Evolutionary conservation across 1,140 invertebrate genomes (phyloP).

Genomic region (Hesperophylax magnus): DNA sequence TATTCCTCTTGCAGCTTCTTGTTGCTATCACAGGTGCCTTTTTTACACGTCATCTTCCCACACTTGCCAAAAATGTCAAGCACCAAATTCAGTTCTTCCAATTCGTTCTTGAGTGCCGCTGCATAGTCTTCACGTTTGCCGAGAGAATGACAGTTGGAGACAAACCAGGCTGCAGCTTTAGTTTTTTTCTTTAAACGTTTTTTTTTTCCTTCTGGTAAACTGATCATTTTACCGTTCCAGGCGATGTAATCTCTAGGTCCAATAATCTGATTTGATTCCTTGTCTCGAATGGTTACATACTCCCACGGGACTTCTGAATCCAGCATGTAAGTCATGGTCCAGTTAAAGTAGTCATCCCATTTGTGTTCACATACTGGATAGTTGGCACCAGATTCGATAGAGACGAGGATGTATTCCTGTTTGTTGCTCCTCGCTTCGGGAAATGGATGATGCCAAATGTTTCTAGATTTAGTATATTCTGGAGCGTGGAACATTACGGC

Average conservation of each 20-base stretch:
- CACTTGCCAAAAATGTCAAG: constrained; percentile 83
- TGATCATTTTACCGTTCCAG: constrained; percentile 62
- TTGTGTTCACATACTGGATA: constrained; percentile 62
- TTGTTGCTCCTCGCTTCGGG: background rate
- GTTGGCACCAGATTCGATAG: constrained; percentile 63
- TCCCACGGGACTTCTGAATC: constrained; percentile 70
- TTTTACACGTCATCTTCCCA: constrained; percentile 64
- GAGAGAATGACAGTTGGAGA: constrained; percentile 75
- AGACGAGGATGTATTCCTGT: constrained; percentile 61
- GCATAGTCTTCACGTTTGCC: constrained; percentile 74
- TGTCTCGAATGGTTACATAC: constrained; percentile 68
- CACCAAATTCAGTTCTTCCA: constrained; percentile 61
- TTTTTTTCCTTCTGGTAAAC: constrained; percentile 59
- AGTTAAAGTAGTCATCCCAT: constrained; percentile 72
- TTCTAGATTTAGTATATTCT: constrained; percentile 46
- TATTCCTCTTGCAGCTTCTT: constrained; percentile 69
- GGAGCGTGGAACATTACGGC: constrained; percentile 47
- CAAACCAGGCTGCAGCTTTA: constrained; percentile 76
- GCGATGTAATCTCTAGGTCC: constrained; percentile 62
- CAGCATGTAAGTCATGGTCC: constrained; percentile 74
- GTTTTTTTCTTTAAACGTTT: constrained; percentile 61
- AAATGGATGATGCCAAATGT: constrained; percentile 5
- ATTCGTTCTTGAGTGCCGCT: constrained; percentile 69
- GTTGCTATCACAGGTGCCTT: constrained; percentile 56
- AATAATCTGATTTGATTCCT: constrained; percentile 49